Base-by-base conservation (phyloP, 2,888 invertebrate species). In the Drosophila incognita region DNA sequence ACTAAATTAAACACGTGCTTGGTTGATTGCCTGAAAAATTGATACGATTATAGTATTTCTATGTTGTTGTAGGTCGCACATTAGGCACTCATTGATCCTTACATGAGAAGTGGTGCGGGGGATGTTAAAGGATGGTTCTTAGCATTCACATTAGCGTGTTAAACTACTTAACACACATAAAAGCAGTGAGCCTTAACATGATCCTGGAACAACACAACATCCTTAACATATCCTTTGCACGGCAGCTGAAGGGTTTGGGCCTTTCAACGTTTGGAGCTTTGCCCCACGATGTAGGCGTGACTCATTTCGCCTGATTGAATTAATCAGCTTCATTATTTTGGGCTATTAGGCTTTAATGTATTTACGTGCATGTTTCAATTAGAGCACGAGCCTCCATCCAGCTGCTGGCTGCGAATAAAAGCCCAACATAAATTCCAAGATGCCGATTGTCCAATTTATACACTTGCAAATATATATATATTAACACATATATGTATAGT, bases 281-380 rank as follows among this genome's bases (percentile, higher is more conserved):
- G 67, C 18, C 10, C 31, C 52, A 52, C 36, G 38, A 54, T 54
- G 27, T 46, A 51, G 67, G 69, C 73, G 75, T 64, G 54, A 35
- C 74, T 56, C 86, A 68, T 85, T 82, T 65, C 74, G 76, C 57
- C 79, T 81, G 79, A 87, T 90, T 90, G 79, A 89, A 90, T 87
- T 87, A 89, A 90, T 81, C 90, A 79, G 84, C 81, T 75, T 90
- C 90, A 89, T 87, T 90, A 90, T 83, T 81, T 79, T 69, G 74
- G 74, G 83, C 83, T 74, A 74, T 75, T 87, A 63, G 76, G 87
- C 70, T 73, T 90, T 90, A 86, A 90, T 86, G 87, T 83, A 90
- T 88, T 90, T 90, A 83, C 79, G 79, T 69, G 78, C 68, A 77
- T 83, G 84, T 89, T 87, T 90, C 90, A 90, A 87, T 87, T 90